A percentile compares a stretch with the other conserved stretches of the same genome.
Conservation (phyloP, 2,888 invertebrate genomes). For the Lepidocyrtinus sp. region DNA sequence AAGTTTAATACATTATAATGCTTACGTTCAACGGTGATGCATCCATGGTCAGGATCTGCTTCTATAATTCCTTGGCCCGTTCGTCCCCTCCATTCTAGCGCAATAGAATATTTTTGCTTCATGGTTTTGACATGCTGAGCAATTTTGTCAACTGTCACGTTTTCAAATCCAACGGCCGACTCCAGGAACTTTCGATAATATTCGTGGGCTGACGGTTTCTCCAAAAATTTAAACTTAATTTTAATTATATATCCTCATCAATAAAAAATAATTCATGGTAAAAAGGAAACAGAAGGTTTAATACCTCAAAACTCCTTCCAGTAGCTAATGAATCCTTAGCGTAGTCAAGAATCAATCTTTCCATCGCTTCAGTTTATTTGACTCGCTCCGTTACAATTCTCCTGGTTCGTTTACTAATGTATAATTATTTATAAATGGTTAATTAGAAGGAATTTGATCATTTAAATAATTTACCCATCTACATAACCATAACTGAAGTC, state of each 20-base stretch:
- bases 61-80: conserved; percentile 33
- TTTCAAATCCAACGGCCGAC: background rate
- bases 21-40: background rate
- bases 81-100: conserved; percentile 18
- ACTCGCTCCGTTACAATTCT: no score
- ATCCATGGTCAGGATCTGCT: conserved; percentile 7
- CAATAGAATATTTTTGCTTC: background rate
- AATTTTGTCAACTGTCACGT: background rate
- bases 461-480: no score
- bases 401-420: no score
- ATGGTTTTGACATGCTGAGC: conserved; percentile 23
- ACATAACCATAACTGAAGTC: no score
- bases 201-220: conserved; percentile 17
- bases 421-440: no score
- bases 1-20: no score
- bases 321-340: background rate
- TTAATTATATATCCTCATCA: background rate
- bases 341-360: conserved; percentile 8
- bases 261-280: background rate
- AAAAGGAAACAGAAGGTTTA: background rate
- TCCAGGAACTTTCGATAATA: conserved; percentile 7
- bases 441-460: no score
- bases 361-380: conserved; percentile 26
- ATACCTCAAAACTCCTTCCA: conserved; percentile 11
- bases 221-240: background rate